Evolutionary conservation across 1,140 invertebrate species (phyloP), one percentile per base, ranked within the genome.

Genomic region (Drosophila insularis): DNA sequence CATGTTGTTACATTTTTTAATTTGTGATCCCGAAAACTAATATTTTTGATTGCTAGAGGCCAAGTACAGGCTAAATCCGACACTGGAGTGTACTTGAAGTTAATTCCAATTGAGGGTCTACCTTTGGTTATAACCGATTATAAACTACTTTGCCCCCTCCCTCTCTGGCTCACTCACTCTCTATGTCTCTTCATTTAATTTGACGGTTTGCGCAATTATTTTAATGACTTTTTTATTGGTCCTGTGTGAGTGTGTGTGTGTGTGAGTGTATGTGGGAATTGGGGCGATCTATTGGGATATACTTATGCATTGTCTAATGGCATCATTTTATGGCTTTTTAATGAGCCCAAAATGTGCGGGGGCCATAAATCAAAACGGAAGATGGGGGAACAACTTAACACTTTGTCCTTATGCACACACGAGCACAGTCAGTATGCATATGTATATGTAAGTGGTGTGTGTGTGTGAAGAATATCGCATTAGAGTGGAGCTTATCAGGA

Each of bases 241-340:
- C 65, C n/a, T 59, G 46, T 6, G 27, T 5, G 5, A 5, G 27
- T 27, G 5, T 27, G 27, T 27, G 5, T 27, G 5, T 27, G 23
- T 5, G 23, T 1, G 27, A 6, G 27, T 27, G 27, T 55, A 46
- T 37, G 27, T 17, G n/a, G 55, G 50, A 54, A 19, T 63, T 54
- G 40, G 40, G 39, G 27, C 55, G 40, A 55, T 73, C 60, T 53
- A 53, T 35, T 53, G 37, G 60, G 17, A 31, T 56, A 37, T 74
- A 50, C 43, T 50, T 50, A 66, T 67, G 59, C 55, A 59, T 74
- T 71, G 66, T 65, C 56, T 54, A 75, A 69, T 64, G 64, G 71
- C 21, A 53, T 39, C 17, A 69, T 50, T 80, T 82, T 82, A 87
- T 87, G 72, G 72, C 68, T 79, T 82, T 76, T 72, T 81, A 86